Evolutionary conservation across 2,888 invertebrate genomes (phyloP).

Genomic region (Alcis repandata): DNA sequence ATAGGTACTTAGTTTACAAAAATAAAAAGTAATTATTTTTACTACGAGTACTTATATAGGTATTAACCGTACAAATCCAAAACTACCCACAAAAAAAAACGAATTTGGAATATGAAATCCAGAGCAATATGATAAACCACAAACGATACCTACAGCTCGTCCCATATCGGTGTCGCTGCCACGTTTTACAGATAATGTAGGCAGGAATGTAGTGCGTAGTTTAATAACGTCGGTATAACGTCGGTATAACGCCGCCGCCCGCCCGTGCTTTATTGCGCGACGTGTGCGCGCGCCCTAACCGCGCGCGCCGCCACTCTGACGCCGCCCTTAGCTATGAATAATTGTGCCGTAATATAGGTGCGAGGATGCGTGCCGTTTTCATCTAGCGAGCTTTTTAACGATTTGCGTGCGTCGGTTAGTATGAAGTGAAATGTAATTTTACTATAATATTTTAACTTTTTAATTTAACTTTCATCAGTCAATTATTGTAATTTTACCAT

Average conservation of each 20-base stretch:
- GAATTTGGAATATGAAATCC: conserved; percentile 8
- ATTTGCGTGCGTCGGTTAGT: background rate
- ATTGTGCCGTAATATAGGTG: conserved; percentile 46
- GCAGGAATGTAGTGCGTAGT: conserved; percentile 51
- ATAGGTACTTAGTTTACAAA: no score
- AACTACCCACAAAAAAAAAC: background rate
- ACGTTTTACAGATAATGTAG: conserved; percentile 47
- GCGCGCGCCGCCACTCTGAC: conserved; percentile 45
- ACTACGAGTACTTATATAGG: no score
- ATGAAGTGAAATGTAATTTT: background rate
- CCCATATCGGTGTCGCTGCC: conserved; percentile 27
- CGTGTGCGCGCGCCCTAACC: conserved; percentile 49
- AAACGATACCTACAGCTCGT: conserved; percentile 17
- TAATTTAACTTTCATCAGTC: background rate
- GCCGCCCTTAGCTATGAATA: conserved; percentile 49
- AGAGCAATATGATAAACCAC: conserved; percentile 5
- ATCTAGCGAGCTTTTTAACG: background rate
- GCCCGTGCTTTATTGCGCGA: conserved; percentile 48
- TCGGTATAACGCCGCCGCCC: background rate
- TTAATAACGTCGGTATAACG: conserved; percentile 46
- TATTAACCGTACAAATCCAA: background rate
- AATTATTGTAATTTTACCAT: no score
- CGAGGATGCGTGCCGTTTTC: conserved; percentile 14
- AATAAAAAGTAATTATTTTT: no score
- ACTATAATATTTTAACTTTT: no score